Evolutionary conservation across 1,140 invertebrate species (phyloP).

Genomic region (Lepidurus arcticus): DNA sequence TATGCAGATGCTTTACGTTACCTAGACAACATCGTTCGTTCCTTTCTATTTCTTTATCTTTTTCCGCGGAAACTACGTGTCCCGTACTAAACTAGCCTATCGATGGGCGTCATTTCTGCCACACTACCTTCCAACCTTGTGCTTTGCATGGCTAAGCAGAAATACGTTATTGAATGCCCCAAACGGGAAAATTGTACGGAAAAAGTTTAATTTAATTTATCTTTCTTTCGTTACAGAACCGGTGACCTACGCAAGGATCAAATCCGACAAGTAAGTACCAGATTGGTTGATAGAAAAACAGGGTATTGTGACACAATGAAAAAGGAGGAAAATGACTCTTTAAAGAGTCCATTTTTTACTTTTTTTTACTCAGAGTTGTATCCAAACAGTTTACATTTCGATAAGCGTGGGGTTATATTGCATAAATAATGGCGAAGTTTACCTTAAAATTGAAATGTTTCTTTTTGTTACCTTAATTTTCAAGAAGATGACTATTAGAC

Average conservation of each 20-base stretch:
- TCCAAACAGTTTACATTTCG: background rate
- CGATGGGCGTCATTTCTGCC: background rate
- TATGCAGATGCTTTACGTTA: background rate
- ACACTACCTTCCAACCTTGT: background rate
- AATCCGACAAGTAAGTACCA: background rate
- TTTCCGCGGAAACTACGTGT: background rate
- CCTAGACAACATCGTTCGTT: background rate
- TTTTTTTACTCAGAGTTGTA: background rate
- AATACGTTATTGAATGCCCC: background rate
- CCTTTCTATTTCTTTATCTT: slow-evolving; percentile 14
- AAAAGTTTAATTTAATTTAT: background rate
- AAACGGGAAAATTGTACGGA: background rate
- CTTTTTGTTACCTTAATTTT: no score
- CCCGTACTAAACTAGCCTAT: background rate
- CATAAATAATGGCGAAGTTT: no score
- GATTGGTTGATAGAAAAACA: slow-evolving; percentile 4
- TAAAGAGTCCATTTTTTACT: background rate
- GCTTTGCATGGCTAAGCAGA: background rate
- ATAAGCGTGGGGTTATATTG: background rate
- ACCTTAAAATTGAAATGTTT: no score
- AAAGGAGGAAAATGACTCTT: background rate
- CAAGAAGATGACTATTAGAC: background rate
- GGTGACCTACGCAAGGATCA: slow-evolving; percentile 28
- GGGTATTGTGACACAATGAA: no score
- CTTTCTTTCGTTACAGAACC: background rate